Conservation (phyloP, 2,797 vertebrate species). For the Esox lucius region DNA sequence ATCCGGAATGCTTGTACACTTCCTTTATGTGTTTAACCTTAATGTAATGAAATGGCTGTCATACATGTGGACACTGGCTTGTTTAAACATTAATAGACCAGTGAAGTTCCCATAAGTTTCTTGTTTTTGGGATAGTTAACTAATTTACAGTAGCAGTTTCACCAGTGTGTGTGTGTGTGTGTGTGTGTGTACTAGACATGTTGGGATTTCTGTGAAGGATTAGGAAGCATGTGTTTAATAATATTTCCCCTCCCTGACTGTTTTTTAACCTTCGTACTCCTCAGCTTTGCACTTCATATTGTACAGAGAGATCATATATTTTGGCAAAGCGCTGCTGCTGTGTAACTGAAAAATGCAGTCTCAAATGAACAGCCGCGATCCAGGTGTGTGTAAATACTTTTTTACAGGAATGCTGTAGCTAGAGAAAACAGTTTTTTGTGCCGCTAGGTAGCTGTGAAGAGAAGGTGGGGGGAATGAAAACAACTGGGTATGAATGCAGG, state of each 20-base stretch:
- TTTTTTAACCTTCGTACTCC: conserved; percentile 40
- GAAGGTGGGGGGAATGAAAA: conserved; percentile 75
- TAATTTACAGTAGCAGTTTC: conserved; percentile 32
- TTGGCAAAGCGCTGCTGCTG: conserved; percentile 27
- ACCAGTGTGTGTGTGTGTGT: conserved; percentile 12
- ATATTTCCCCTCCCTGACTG: conserved; percentile 41
- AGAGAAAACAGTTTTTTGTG: conserved; percentile 70
- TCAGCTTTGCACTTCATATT: conserved; percentile 29
- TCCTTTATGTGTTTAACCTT: conserved; percentile 63
- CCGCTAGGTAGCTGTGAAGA: conserved; percentile 42
- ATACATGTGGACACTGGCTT: conserved; percentile 54
- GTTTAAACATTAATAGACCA: conserved; percentile 53
- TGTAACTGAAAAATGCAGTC: conserved; percentile 56
- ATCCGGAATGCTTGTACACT: conserved; percentile 63
- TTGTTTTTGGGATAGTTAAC: conserved; percentile 21
- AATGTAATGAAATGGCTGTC: conserved; percentile 66
- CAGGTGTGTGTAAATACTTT: conserved; percentile 68
- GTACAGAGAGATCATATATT: conserved; percentile 28
- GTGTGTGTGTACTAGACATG: conserved; percentile 45
- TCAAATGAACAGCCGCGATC: conserved; percentile 60
- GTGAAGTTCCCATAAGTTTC: conserved; percentile 31
- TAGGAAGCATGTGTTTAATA: conserved; percentile 43
- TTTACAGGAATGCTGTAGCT: conserved; percentile 61
- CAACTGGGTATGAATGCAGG: conserved; percentile 75
- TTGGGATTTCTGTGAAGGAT: conserved; percentile 47